A percentile compares a stretch with the other conserved stretches of the same genome.
These are phyloP conservation scores for Podarcis muralis DNA, from an alignment of 2,113 vertebrate species.

Conservation along the genomic window DNA sequence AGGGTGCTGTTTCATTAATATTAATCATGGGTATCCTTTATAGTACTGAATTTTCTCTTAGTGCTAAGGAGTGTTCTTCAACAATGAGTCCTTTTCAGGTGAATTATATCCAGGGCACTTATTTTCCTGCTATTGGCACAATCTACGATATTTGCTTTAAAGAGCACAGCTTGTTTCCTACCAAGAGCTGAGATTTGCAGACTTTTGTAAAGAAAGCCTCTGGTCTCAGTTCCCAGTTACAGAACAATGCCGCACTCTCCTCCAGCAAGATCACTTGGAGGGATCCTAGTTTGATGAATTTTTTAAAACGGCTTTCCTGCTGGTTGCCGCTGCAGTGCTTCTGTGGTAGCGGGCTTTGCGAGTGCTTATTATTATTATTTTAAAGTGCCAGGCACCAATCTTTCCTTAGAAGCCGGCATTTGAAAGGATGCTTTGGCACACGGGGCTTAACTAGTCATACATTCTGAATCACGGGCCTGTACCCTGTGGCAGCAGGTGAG, in stretches of 20 bases:
- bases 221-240: constrained; percentile 8
- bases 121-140: constrained; percentile 6
- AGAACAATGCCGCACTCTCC: constrained; percentile 18
- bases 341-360: background rate
- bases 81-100: constrained; percentile 10
- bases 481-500: background rate
- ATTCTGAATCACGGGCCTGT: background rate
- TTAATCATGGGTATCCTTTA: constrained; percentile 24
- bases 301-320: constrained; percentile 22
- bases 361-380: background rate
- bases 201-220: constrained; percentile 23
- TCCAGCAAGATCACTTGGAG: constrained; percentile 7
- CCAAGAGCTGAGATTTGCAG: constrained; percentile 20
- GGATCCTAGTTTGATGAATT: constrained; percentile 29
- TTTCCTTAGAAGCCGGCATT: background rate
- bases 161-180: constrained; percentile 34
- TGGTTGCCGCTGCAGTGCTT: constrained; percentile 3
- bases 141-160: constrained; percentile 1
- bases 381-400: background rate
- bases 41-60: constrained; percentile 15
- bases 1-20: constrained; percentile 31
- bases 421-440: constrained; percentile 7
- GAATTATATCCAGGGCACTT: constrained; percentile 29
- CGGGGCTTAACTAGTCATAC: background rate
- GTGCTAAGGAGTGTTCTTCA: constrained; percentile 1